A percentile compares a stretch with the other conserved stretches of the same genome.
phyloP scores from a whole-genome alignment of 2,888 invertebrate species.

The Hirtodrosophila cameraria region DNA sequence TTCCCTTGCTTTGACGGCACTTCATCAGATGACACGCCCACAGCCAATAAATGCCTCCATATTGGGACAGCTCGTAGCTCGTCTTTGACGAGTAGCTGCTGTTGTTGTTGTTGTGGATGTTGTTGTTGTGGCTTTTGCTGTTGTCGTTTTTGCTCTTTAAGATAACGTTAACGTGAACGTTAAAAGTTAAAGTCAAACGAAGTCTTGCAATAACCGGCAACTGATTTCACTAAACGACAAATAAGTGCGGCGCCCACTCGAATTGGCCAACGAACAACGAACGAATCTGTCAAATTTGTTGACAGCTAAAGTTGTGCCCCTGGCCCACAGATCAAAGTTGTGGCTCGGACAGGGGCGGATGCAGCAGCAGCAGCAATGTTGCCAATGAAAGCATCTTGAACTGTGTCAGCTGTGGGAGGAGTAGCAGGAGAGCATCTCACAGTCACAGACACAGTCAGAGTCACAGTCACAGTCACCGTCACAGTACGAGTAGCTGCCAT shows the following conservation, averaged over 20 bases:
- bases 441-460: not conserved
- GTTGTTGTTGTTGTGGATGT: not conserved
- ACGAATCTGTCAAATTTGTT: conserved; percentile 73
- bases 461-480: not conserved
- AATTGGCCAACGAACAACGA: conserved; percentile 16
- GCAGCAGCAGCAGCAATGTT: conserved; percentile 12
- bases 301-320: conserved; percentile 58
- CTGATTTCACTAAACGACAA: conserved; percentile 71
- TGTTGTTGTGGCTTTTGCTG: conserved; percentile 3
- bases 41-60: conserved; percentile 50
- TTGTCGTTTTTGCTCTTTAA: not conserved
- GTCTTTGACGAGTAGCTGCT: not conserved
- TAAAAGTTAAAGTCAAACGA: not conserved
- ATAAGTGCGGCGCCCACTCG: conserved; percentile 51
- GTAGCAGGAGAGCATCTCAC: not conserved
- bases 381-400: conserved; percentile 53
- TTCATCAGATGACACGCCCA: conserved; percentile 63
- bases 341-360: conserved; percentile 10
- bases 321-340: no score
- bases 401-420: conserved; percentile 44
- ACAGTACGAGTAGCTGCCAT: conserved; percentile 38
- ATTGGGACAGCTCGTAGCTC: conserved; percentile 40
- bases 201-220: conserved; percentile 60
- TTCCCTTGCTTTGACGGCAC: conserved; percentile 38
- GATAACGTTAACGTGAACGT: no score